Evolutionary conservation across 2,888 invertebrate genomes (phyloP), one percentile per base, ranked within the genome.

Genomic region (Polymixis flavicincta): DNA sequence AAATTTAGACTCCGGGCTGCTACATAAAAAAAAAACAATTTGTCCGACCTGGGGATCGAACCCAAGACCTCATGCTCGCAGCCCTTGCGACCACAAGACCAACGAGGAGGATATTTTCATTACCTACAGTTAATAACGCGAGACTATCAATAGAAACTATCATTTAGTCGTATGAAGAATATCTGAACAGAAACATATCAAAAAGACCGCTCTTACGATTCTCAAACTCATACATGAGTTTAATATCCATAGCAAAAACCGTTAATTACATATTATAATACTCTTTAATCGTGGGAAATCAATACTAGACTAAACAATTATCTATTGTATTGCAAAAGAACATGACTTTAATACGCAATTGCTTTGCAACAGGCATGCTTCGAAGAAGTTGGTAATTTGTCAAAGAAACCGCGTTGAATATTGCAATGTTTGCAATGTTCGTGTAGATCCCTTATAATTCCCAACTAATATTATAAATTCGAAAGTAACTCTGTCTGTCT

Each of bases 261-360:
- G 19, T 25, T 64, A 32, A 80, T 68, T 55, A 57, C 19, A 50
- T 68, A 75, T 48, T 61, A 65, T 32, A 66, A 70, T 64, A 55
- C 64, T 59, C 22, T 42, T 0, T 80, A 68, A 76, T 81, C 25
- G 71, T 85, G 83, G 66, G 83, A 85, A 83, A 71, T 64, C 65
- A 60, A 80, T 74, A 57, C 48, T 66, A 68, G 54, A 70, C 54
- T 48, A 32, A 77, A 71, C 61, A 67, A 77, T 79, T 85, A 79
- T 25, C 73, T 65, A 75, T 86, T 84, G 77, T 81, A 32, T 69
- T 70, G 13, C n/a, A 52, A 66, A 48, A 61, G 48, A 83, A 85
- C 80, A 70, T 63, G 65, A 57, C 61, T 75, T 69, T 63, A 71
- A 22, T 48, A 14, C 42, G 13, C 85, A 76, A 77, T 81, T 74